Evolutionary conservation across 2,113 vertebrate species (phyloP).

Genomic region (Labeo rohita): DNA sequence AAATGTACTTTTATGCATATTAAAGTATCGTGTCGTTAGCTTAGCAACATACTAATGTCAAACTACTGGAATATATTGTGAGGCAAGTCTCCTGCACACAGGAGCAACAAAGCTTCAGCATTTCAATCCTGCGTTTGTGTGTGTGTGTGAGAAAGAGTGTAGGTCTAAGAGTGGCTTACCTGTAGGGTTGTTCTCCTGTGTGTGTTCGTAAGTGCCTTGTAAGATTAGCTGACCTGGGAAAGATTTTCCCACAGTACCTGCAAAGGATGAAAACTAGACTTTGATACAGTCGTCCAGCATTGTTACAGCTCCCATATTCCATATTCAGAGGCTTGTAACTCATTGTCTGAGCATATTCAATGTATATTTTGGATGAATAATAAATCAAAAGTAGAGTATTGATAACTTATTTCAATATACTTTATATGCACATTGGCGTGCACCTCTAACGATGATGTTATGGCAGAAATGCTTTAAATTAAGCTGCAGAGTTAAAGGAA

Average conservation of each 20-base stretch:
- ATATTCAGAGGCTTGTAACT: neutral
- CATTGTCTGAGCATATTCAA: neutral
- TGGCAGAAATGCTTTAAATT: neutral
- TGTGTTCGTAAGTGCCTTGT: constrained; percentile 98
- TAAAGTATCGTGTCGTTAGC: neutral
- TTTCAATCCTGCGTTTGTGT: constrained; percentile 14
- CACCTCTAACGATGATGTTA: neutral
- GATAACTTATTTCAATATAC: neutral
- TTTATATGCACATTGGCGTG: no score
- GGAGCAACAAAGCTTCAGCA: neutral
- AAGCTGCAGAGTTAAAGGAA: neutral
- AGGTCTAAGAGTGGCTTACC: constrained; percentile 74
- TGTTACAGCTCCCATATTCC: neutral
- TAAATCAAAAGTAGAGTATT: neutral
- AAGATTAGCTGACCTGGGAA: constrained; percentile 97
- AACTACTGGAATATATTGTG: neutral
- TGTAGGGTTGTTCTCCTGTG: constrained; percentile 98
- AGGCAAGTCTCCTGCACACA: neutral
- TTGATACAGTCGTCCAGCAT: constrained; percentile 1
- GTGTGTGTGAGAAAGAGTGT: neutral
- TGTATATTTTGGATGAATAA: neutral
- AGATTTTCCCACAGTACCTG: constrained; percentile 99
- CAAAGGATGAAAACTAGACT: constrained; percentile 35
- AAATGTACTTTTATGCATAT: neutral
- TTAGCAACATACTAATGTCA: neutral